Percentiles rank a stretch among this genome's conserved stretches.
These are phyloP conservation scores for Chroicocephalus ridibundus DNA, from an alignment of 2,113 vertebrate species.

Conservation along the genomic window DNA sequence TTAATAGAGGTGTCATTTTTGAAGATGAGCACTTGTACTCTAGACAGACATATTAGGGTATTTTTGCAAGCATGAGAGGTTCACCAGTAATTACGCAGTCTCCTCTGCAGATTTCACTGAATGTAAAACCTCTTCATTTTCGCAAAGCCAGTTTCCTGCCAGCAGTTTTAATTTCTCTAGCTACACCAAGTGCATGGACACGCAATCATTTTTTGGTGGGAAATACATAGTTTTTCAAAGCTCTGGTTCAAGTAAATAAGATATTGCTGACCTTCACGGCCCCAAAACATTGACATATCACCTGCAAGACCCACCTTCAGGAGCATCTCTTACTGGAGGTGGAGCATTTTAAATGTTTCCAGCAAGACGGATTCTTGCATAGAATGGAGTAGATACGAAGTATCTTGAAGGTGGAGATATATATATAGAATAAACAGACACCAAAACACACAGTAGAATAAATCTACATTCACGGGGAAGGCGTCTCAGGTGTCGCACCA, in stretches of 20 bases:
- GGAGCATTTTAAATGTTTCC: neutral
- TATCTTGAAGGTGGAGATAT: neutral
- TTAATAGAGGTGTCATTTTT: slow-evolving; percentile 64
- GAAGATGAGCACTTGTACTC: slow-evolving; percentile 23
- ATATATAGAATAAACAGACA: neutral
- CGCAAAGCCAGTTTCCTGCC: neutral
- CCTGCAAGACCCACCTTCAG: neutral
- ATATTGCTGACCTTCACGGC: neutral
- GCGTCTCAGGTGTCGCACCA: fast-evolving
- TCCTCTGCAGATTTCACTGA: neutral
- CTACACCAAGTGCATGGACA: neutral
- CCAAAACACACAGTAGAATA: neutral
- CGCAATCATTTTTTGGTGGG: neutral
- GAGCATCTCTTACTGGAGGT: neutral
- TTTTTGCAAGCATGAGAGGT: slow-evolving; percentile 6
- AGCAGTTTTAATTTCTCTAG: neutral
- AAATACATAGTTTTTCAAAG: fast-evolving
- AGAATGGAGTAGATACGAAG: neutral
- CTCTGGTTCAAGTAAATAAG: neutral
- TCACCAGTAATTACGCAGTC: neutral
- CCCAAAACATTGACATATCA: neutral
- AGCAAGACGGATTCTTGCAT: neutral
- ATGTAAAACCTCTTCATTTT: neutral
- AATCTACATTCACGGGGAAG: neutral
- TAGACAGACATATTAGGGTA: slow-evolving; percentile 6